These are phyloP conservation scores for Podiceps cristatus DNA, from an alignment of 2,113 vertebrate species.

Conservation along the genomic window DNA sequence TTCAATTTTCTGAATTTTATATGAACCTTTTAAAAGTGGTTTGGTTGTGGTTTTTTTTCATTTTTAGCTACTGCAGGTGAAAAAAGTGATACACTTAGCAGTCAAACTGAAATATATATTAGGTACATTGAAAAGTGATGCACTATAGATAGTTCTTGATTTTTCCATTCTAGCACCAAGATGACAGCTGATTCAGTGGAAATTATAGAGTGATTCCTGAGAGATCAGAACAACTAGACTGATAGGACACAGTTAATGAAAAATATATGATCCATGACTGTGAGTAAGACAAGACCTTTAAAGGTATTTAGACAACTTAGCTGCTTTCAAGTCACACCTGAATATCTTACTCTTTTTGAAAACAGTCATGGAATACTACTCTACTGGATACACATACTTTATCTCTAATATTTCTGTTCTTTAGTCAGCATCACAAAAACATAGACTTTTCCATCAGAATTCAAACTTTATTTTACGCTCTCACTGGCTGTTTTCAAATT, in stretches of 20 bases:
- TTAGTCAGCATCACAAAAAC: not conserved
- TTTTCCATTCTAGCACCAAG: not conserved
- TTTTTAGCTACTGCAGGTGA: not conserved
- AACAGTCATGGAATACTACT: not conserved
- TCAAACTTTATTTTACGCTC: not conserved
- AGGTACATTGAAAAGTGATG: not conserved
- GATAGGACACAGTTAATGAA: not conserved
- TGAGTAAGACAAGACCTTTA: not conserved
- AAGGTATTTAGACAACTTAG: not conserved
- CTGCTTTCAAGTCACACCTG: not conserved
- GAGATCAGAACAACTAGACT: not conserved
- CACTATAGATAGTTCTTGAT: not conserved
- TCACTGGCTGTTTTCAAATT: not conserved
- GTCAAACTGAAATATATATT: not conserved
- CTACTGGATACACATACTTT: not conserved
- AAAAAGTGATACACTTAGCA: not conserved
- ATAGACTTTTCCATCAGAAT: not conserved
- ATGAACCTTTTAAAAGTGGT: not conserved
- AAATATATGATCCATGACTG: not conserved
- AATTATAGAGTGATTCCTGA: not conserved
- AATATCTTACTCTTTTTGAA: not conserved
- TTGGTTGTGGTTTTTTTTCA: not conserved
- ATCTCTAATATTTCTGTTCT: not conserved
- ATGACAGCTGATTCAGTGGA: not conserved
- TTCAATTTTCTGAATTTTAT: not conserved